Percentiles rank a stretch among this genome's conserved stretches.
Evolutionary conservation across 2,797 vertebrate genomes (phyloP).

Genomic region (Helicolenus hilgendorfi): DNA sequence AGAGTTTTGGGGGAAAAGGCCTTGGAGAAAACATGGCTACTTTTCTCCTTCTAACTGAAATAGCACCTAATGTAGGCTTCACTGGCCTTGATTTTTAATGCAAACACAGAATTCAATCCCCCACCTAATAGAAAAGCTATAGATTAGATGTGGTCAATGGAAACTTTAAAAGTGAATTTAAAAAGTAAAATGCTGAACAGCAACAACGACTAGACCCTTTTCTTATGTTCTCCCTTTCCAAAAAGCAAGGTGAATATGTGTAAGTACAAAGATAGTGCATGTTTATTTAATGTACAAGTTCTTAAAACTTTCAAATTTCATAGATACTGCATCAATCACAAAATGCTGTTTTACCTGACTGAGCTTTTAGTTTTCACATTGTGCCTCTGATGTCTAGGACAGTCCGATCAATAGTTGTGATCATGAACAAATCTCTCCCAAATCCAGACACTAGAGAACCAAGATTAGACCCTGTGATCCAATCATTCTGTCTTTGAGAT

Average conservation of each 20-base stretch:
- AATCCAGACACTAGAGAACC: slow-evolving; percentile 19
- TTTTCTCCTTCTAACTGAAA: slow-evolving; percentile 27
- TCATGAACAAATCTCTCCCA: slow-evolving; percentile 32
- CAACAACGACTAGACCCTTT: not conserved
- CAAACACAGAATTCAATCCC: not conserved
- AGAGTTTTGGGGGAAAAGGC: not conserved
- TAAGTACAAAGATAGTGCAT: not conserved
- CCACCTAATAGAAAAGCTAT: too few species aligned
- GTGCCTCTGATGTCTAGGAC: not conserved
- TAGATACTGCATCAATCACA: not conserved
- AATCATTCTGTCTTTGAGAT: slow-evolving; percentile 12
- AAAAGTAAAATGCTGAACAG: not conserved
- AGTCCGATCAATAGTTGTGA: slow-evolving; percentile 31
- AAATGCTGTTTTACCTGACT: not conserved
- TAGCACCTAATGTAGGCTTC: not conserved
- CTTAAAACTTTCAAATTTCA: not conserved
- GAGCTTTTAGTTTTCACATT: slow-evolving; percentile 1
- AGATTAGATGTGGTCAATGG: too few species aligned
- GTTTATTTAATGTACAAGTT: not conserved
- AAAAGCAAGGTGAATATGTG: not conserved
- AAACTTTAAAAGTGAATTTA: too few species aligned
- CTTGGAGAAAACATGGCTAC: slow-evolving; percentile 37
- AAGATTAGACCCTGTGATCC: slow-evolving; percentile 27
- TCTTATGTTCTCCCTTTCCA: not conserved
- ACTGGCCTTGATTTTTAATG: slow-evolving; percentile 11